Evolutionary conservation across 2,888 invertebrate species (phyloP).

Genomic region (Hydriomena furcata): DNA sequence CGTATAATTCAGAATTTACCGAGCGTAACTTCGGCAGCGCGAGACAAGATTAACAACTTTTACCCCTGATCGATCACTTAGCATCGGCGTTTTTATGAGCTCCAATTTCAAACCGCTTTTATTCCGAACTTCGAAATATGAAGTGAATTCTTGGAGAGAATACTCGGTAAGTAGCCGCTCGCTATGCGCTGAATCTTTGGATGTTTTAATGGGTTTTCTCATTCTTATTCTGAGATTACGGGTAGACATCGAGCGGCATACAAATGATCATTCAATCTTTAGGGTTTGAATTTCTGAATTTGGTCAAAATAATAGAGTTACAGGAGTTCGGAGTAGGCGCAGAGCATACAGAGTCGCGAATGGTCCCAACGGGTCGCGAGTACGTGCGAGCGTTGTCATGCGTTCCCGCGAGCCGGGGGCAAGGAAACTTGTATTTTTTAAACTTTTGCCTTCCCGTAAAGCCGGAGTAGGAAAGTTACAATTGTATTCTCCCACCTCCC

Average conservation of each 20-base stretch:
- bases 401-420: conserved; percentile 51
- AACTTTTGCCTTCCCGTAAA: conserved; percentile 76
- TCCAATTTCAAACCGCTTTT: conserved; percentile 59
- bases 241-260: conserved; percentile 61
- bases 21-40: conserved; percentile 63
- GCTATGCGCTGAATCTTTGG: conserved; percentile 67
- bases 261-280: conserved; percentile 46
- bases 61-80: conserved; percentile 75
- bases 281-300: conserved; percentile 21
- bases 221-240: conserved; percentile 71
- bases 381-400: conserved; percentile 64
- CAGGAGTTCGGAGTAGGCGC: conserved; percentile 17
- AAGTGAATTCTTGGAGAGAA: conserved; percentile 48
- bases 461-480: conserved; percentile 78
- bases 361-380: conserved; percentile 35
- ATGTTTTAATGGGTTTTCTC: conserved; percentile 68
- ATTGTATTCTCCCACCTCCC: conserved; percentile 79
- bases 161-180: conserved; percentile 48
- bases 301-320: conserved; percentile 21
- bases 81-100: conserved; percentile 62
- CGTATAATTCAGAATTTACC: conserved; percentile 65
- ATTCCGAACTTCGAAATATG: conserved; percentile 49
- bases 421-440: conserved; percentile 80
- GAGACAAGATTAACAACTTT: conserved; percentile 78
- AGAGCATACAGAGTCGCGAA: conserved; percentile 30